Evolutionary conservation across 2,113 vertebrate genomes (phyloP).

Genomic region (Perccottus glenii): DNA sequence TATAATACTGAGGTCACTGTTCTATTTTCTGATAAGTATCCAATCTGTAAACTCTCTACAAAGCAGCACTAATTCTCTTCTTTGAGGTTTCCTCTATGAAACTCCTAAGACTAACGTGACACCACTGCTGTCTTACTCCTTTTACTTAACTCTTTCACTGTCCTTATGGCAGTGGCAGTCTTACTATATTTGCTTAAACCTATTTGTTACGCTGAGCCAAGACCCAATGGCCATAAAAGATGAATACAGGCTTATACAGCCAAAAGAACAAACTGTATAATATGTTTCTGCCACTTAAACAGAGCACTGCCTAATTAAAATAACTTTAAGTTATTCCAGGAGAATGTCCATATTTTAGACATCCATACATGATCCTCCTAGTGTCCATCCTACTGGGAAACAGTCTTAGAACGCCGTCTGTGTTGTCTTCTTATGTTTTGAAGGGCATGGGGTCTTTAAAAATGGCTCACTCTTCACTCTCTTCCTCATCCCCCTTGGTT

Average conservation of each 20-base stretch:
- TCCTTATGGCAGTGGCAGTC: slow-evolving; percentile 24
- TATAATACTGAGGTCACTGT: slow-evolving; percentile 63
- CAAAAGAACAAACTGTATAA: slow-evolving; percentile 42
- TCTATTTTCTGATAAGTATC: slow-evolving; percentile 2
- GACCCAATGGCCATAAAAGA: slow-evolving; percentile 22
- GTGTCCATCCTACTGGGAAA: slow-evolving; percentile 24
- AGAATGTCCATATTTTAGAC: slow-evolving; percentile 32
- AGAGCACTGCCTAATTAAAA: slow-evolving; percentile 10
- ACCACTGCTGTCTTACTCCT: slow-evolving; percentile 23
- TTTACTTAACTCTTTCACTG: slow-evolving; percentile 11
- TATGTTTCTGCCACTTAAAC: slow-evolving; percentile 29
- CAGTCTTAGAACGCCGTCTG: slow-evolving; percentile 24
- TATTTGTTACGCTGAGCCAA: slow-evolving; percentile 23
- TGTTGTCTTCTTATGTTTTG: slow-evolving; percentile 20
- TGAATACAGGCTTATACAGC: slow-evolving; percentile 20
- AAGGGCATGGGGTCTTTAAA: slow-evolving; percentile 5
- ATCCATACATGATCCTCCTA: slow-evolving; percentile 33
- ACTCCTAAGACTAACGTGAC: slow-evolving; percentile 49
- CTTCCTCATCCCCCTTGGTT: slow-evolving; percentile 91
- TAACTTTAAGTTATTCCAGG: slow-evolving; percentile 36
- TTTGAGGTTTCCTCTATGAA: slow-evolving; percentile 13
- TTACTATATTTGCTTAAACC: slow-evolving; percentile 11
- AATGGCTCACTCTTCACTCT: slow-evolving; percentile 85
- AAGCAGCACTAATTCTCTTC: slow-evolving; percentile 13
- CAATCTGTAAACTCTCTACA: slow-evolving; percentile 8